Conservation (phyloP, 2,888 invertebrate species). For the Nudaria mundana region DNA sequence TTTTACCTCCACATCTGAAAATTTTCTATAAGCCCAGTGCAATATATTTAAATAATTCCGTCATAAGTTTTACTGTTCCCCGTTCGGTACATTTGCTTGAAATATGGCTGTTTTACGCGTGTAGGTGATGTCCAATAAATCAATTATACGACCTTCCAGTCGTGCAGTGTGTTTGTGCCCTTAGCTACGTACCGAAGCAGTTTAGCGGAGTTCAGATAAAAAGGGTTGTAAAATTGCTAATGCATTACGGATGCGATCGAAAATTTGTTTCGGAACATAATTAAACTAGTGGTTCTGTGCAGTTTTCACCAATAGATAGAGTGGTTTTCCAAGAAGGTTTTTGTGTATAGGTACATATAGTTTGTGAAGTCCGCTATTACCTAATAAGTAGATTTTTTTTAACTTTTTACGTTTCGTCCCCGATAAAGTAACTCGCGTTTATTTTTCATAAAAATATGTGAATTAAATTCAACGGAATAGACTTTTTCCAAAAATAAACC, state of each 20-base stretch:
- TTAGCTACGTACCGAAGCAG: slow-evolving; percentile 15
- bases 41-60: slow-evolving; percentile 29
- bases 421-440: no score
- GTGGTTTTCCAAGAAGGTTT: no score
- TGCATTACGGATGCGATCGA: neutral
- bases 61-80: slow-evolving; percentile 30
- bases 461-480: neutral
- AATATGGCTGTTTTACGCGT: slow-evolving; percentile 39
- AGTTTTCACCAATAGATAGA: no score
- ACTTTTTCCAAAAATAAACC: neutral
- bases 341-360: no score
- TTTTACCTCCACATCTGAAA: no score
- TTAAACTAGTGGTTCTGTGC: no score
- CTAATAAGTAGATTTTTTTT: no score
- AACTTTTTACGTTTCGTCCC: neutral
- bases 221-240: slow-evolving; percentile 6
- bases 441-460: no score
- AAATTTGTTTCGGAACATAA: no score
- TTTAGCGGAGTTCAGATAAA: slow-evolving; percentile 9
- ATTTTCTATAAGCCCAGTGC: slow-evolving; percentile 2
- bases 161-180: slow-evolving; percentile 23
- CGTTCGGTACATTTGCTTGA: slow-evolving; percentile 33
- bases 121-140: slow-evolving; percentile 41
- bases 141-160: slow-evolving; percentile 41
- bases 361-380: no score